Percentiles rank a stretch among this genome's conserved stretches.
These are phyloP conservation scores for Euzophera pinguis DNA, from an alignment of 2,888 invertebrate genomes.

Conservation along the genomic window DNA sequence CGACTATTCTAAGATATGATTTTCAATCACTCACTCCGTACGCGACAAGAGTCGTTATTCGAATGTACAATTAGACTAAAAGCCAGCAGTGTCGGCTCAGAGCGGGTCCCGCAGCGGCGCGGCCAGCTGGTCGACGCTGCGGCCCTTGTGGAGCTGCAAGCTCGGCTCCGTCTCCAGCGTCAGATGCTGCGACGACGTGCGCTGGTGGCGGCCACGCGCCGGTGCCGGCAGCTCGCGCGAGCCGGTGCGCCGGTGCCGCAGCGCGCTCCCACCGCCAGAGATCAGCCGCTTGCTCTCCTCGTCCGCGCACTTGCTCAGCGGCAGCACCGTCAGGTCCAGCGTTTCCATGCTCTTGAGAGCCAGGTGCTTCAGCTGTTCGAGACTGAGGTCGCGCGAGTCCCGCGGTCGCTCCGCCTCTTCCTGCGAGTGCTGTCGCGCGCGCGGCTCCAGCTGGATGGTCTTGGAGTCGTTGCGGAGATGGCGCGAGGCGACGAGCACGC, in stretches of 20 bases:
- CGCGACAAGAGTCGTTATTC: conserved; percentile 31
- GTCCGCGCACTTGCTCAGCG: conserved; percentile 56
- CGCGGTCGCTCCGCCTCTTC: conserved; percentile 49
- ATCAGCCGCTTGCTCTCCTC: conserved; percentile 72
- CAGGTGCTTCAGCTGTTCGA: conserved; percentile 67
- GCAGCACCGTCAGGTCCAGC: conserved; percentile 62
- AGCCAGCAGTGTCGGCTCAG: conserved; percentile 27
- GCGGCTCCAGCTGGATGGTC: conserved; percentile 81
- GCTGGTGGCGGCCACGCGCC: conserved; percentile 58
- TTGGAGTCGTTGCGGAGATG: conserved; percentile 82
- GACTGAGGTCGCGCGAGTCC: conserved; percentile 71
- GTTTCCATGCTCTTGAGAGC: conserved; percentile 72
- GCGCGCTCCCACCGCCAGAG: conserved; percentile 46
- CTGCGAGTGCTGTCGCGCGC: conserved; percentile 64
- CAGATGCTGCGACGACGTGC: conserved; percentile 72
- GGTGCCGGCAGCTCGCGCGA: conserved; percentile 77
- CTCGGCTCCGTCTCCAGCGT: conserved; percentile 65
- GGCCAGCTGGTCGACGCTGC: conserved; percentile 64
- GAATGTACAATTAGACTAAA: conserved; percentile 39
- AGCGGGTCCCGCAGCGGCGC: conserved; percentile 48
- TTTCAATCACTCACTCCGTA: conserved; percentile 60
- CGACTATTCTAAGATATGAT: conserved; percentile 69
- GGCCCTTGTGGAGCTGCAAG: conserved; percentile 61
- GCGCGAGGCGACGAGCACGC: conserved; percentile 73
- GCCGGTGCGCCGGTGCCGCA: conserved; percentile 81